phyloP scores from a whole-genome alignment of 53 echinoderm and acorn worm species.

The Luidia sarsii region DNA sequence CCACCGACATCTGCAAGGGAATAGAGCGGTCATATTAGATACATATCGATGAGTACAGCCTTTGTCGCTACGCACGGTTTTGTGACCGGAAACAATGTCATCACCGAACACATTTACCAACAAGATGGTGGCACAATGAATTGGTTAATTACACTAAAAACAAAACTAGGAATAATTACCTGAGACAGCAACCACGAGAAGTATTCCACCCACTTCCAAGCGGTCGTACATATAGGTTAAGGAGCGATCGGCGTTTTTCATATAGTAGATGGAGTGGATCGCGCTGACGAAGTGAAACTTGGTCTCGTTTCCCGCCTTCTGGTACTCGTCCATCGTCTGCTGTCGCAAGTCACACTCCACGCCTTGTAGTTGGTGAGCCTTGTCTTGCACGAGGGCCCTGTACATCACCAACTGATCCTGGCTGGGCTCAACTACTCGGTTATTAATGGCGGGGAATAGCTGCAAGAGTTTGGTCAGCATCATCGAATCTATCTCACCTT shows the following conservation, averaged over 20 bases:
- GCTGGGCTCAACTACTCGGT: conserved; percentile 78
- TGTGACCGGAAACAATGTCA: too few species aligned
- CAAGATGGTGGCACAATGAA: too few species aligned
- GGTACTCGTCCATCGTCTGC: conserved; percentile 57
- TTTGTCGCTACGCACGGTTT: too few species aligned
- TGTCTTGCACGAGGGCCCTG: conserved; percentile 44
- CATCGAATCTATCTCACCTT: conserved; percentile 65
- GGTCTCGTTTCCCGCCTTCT: conserved; percentile 26
- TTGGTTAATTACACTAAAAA: too few species aligned
- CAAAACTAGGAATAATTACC: conserved; percentile 49
- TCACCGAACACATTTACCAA: too few species aligned
- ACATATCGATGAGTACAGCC: too few species aligned
- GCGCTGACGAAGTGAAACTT: conserved; percentile 78
- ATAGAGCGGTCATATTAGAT: too few species aligned
- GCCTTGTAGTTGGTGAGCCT: conserved; percentile 9
- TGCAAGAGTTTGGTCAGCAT: conserved; percentile 55
- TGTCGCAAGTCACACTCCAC: conserved; percentile 59
- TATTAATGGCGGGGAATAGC: conserved; percentile 52
- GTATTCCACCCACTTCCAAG: conserved; percentile 68
- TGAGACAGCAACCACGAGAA: conserved; percentile 52
- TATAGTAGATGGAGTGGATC: conserved; percentile 78
- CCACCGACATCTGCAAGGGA: conserved; percentile 33
- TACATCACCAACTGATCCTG: conserved; percentile 52
- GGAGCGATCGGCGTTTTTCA: conserved; percentile 52
- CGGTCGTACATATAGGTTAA: conserved; percentile 48